Base-by-base conservation (phyloP, 1,140 invertebrate genomes). In the Drosophila novamexicana region DNA sequence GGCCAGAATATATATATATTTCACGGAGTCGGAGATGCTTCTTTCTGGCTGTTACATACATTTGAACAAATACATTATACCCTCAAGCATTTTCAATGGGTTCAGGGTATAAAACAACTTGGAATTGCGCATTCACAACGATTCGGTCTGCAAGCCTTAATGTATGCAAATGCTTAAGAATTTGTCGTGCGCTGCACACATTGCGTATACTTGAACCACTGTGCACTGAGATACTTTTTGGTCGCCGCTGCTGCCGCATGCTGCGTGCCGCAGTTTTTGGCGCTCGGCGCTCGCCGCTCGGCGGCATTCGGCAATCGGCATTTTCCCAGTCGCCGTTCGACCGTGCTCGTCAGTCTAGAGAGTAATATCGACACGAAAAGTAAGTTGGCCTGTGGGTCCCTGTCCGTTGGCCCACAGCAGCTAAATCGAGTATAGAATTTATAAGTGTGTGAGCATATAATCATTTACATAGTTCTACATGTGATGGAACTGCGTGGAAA, bases 331-430 rank as follows among this genome's bases (percentile, higher is more conserved):
- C 77, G 84, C 80, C 64, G 47, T 73, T 73, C 65, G 50, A 32
- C 61, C 66, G 80, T 67, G 72, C 80, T 83, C 77, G 84, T 89
- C 84, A 88, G 84, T 88, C 84, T 88, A 89, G 84, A 89, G 84
- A 89, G 84, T 89, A 89, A 89, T 89, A 89, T 89, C 84, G 84
- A 89, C 84, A 89, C 84, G 84, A 89, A 89, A 89, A 89, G 84
- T 89, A 89, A 89, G 84, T 89, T 89, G 49, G 82, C 71, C 71
- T 65, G 71, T 82, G 75, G 73, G 79, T 88, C 84, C 76, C 80
- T 77, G 79, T 88, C 84, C 76, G 85, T 77, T 80, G 77, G 80
- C 67, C 77, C 79, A 81, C 56, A 58, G 62, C 40, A 57, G 66
- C 69, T 63, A 70, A 64, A 89, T 89, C 84, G 83, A 88, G 77